Base-by-base conservation (phyloP, 2,797 vertebrate genomes). In the Melanotaenia maccullochi region DNA sequence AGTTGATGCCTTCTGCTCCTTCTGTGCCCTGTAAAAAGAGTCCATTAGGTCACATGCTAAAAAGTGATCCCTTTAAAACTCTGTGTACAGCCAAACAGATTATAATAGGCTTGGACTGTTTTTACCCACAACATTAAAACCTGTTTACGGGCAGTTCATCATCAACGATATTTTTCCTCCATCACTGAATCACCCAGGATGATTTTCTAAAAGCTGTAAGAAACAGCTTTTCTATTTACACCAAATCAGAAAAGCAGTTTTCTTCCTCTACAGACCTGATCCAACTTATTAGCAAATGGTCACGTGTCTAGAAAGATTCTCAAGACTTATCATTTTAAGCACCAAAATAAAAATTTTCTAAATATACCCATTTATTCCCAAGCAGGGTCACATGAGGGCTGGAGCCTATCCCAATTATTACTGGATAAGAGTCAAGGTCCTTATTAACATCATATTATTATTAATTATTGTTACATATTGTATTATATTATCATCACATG, bases 1-100 rank as follows among this genome's bases (percentile, higher is more conserved):
- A 89, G 84, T 96, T 95, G 71, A 91, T 71, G 52, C 85, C 77
- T 20, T 96, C 65, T 63, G 87, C 78, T 76, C 90, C 95, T 60
- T 94, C 91, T 78, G 91, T 76, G 80, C 80, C 92, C 97, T 99
- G 85, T 51, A 9, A 76, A 9, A 28, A 68, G 3, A 75, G 73
- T 36, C 42, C 13, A 78, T 72, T 3, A 57, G 58, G 16, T 68
- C 28, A 68, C 11, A 44, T 35, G 28, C 0, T 33, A 14, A 62
- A 67, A 14, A 57, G 7, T 22, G 9, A 42, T 38, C n/a, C 0
- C 54, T 52, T 42, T 18, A 58, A 44, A 61, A 56, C 3, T 5
- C 6, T 28, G 18, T n/a, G 0, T 12, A 35, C 2, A 30, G 28
- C 51, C 59, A 63, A 32, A 76, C 20, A 67, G 20, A 32, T 44